These are phyloP conservation scores for Austrolebias charrua DNA, from an alignment of 2,797 vertebrate genomes.

Conservation along the genomic window DNA sequence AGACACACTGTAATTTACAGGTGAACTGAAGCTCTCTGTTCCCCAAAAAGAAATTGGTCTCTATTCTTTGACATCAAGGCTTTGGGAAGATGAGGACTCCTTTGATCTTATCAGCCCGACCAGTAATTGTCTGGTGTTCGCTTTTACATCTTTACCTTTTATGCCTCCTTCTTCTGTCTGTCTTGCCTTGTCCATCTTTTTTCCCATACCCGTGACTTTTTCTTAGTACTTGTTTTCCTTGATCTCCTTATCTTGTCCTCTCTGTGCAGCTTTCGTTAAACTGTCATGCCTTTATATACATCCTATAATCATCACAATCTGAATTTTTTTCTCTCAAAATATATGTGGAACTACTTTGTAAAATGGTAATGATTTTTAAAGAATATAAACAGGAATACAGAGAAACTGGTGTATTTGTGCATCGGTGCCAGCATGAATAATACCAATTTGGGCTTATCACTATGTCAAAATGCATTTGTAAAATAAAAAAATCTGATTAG, in stretches of 20 bases:
- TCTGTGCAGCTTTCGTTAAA: constrained; percentile 40
- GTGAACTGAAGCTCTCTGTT: constrained; percentile 69
- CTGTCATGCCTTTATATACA: constrained; percentile 38
- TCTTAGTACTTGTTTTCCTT: constrained; percentile 37
- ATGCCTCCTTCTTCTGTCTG: constrained; percentile 40
- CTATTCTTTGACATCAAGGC: constrained; percentile 73
- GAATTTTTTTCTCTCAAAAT: constrained; percentile 3
- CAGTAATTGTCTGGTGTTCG: constrained; percentile 56
- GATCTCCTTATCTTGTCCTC: constrained; percentile 21
- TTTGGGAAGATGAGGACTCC: constrained; percentile 68
- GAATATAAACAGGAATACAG: background rate
- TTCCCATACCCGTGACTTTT: constrained; percentile 35
- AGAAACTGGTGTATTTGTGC: background rate
- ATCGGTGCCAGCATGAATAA: no score
- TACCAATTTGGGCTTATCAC: no score
- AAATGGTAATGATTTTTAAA: background rate
- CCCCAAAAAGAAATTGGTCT: constrained; percentile 74
- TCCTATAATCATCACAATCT: constrained; percentile 27
- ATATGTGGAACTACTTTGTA: background rate
- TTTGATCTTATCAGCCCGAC: constrained; percentile 72
- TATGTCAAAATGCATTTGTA: no score
- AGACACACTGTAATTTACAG: constrained; percentile 71
- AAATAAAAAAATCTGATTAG: no score
- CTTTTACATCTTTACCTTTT: constrained; percentile 58
- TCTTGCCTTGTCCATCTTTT: constrained; percentile 33